A percentile compares a stretch with the other conserved stretches of the same genome.
phyloP scores from a whole-genome alignment of 2,797 vertebrate species.

The Denticeps clupeoides region DNA sequence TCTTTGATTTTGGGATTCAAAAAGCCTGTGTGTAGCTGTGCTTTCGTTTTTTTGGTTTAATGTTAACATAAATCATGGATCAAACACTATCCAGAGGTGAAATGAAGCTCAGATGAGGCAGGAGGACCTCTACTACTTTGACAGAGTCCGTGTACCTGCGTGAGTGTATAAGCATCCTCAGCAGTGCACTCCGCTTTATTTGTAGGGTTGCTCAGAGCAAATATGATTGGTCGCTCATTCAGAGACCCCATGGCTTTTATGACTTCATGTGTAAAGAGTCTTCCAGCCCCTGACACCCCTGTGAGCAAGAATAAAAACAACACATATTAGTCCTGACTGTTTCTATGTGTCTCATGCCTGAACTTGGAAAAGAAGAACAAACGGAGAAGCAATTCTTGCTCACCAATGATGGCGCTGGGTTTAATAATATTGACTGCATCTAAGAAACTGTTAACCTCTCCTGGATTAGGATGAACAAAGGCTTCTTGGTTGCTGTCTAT shows the following conservation, averaged over 20 bases:
- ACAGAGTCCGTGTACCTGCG: conserved; percentile 58
- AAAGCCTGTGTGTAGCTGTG: no score
- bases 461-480: conserved; percentile 70
- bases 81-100: no score
- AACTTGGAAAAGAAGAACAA: not conserved
- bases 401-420: conserved; percentile 88
- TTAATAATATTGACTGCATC: conserved; percentile 83
- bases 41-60: no score
- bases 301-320: conserved; percentile 4
- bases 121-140: not conserved
- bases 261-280: conserved; percentile 77
- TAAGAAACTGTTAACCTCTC: conserved; percentile 66
- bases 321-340: no score
- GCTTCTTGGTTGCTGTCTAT: conserved; percentile 76
- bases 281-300: conserved; percentile 91
- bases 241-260: conserved; percentile 74
- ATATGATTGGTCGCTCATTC: conserved; percentile 83
- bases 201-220: conserved; percentile 92
- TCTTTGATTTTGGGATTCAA: no score
- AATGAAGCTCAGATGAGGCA: not conserved
- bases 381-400: no score
- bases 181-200: conserved; percentile 86
- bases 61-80: no score
- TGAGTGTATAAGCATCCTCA: conserved; percentile 82
- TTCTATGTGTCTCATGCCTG: no score